Base-by-base conservation (phyloP, 2,888 invertebrate genomes). In the Lepidocyrtinus sp. region DNA sequence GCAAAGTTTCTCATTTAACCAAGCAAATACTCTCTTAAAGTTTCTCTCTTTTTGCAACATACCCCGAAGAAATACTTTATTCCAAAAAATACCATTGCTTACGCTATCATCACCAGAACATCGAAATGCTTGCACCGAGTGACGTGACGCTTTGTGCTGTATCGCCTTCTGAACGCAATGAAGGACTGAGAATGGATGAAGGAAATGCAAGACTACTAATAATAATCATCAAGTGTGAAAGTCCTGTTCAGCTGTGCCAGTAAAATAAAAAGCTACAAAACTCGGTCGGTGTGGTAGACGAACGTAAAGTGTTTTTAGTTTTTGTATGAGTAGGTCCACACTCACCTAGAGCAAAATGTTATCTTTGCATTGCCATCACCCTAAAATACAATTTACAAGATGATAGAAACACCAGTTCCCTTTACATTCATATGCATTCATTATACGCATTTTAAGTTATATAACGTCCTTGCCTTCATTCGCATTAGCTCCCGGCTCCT, bases 161-260 rank as follows among this genome's bases (percentile, higher is more conserved):
- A 78, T 78, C 78, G 72, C 71, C 78, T 72, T 63, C 78, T 61
- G 78, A 72, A 78, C 72, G 78, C 78, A 72, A 78, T 68, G 78
- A 78, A 50, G 73, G 78, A 79, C 79, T 79, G 79, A 64, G 79
- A 68, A 68, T 79, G 79, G 74, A 68, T 79, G 73, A 74, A 64
- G 69, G 79, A 79, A 79, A 74, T 79, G 70, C 79, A 74, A 73
- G 74, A 63, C 79, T 79, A 79, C 79, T 79, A 79, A 79, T 77
- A 77, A 77, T 79, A 79, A 79, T 79, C 79, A 79, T 79, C 21
- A 59, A 59, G 21, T 21, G 73, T 73, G 64, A 46, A 25, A 65
- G 68, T 79, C 79, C 70, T 74, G 70, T 78, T 24, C 22, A 22
- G 21, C 21, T 15, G 59, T 21, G 59, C 22, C 15, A 15, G 59